Evolutionary conservation across 1,140 invertebrate genomes (phyloP).

Genomic region (Panulirus ornatus): DNA sequence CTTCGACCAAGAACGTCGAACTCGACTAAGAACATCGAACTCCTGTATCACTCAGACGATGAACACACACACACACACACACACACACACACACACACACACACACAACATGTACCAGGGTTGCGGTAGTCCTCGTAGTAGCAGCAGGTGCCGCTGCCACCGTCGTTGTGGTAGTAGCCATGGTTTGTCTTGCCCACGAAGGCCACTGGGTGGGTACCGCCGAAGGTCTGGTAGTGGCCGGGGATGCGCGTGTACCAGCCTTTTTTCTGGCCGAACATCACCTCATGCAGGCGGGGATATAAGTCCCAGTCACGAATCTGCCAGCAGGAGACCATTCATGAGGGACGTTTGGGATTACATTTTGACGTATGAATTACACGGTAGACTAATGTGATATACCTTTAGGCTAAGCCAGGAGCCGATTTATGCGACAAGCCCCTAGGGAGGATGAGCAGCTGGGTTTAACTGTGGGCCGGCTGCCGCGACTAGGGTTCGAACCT

Average conservation of each 20-base stretch:
- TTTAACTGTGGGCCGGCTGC: too few relatives aligned
- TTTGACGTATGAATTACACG: too few relatives aligned
- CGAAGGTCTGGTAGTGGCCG: conserved; percentile 71
- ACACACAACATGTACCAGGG: conserved; percentile 45
- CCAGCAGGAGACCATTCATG: too few relatives aligned
- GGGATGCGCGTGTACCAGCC: conserved; percentile 76
- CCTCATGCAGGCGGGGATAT: conserved; percentile 71
- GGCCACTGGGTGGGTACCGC: conserved; percentile 74
- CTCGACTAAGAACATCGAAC: too few relatives aligned
- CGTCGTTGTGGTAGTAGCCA: conserved; percentile 76
- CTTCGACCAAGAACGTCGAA: too few relatives aligned
- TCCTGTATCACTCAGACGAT: background rate
- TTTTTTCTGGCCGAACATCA: conserved; percentile 75
- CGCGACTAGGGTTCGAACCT: too few relatives aligned
- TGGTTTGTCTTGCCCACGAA: conserved; percentile 75
- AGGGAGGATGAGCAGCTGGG: too few relatives aligned
- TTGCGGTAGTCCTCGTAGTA: conserved; percentile 76
- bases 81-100: background rate
- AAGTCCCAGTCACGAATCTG: conserved; percentile 68
- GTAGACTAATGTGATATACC: too few relatives aligned
- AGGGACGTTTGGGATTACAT: too few relatives aligned
- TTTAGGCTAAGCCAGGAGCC: too few relatives aligned
- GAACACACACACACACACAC: too few relatives aligned
- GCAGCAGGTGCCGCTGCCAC: conserved; percentile 75
- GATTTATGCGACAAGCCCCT: too few relatives aligned